Percentiles rank a stretch among this genome's conserved stretches.
These are phyloP conservation scores for Dicyrtomina minuta DNA, from an alignment of 2,888 invertebrate genomes.

Conservation along the genomic window DNA sequence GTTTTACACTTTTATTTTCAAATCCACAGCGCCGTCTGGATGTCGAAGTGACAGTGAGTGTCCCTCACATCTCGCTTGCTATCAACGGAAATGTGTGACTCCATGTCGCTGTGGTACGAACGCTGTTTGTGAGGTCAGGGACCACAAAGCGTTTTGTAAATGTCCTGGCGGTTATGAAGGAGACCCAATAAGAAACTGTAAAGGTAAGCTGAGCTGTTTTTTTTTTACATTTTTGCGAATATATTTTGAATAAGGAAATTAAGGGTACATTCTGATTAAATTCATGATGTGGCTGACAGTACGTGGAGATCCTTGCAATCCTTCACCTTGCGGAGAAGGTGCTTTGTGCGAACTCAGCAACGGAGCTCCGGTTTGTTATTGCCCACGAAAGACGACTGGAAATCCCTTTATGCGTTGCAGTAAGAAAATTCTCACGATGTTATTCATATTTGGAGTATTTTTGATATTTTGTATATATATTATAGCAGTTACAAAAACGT, in stretches of 20 bases:
- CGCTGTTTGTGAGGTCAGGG: constrained; percentile 79
- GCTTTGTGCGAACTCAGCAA: constrained; percentile 55
- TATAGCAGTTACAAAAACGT: background rate
- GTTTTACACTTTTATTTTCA: too few species aligned
- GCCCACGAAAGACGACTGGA: constrained; percentile 80
- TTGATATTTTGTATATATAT: background rate
- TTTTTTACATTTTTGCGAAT: too few species aligned
- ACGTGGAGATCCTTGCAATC: constrained; percentile 59
- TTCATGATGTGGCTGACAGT: constrained; percentile 1
- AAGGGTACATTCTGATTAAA: background rate
- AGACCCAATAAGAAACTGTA: constrained; percentile 60
- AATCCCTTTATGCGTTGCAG: constrained; percentile 88
- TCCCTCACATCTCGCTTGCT: constrained; percentile 70
- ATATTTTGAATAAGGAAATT: too few species aligned
- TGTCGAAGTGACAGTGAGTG: constrained; percentile 77
- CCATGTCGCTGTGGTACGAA: constrained; percentile 75
- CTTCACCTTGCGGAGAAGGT: constrained; percentile 48
- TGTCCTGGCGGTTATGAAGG: constrained; percentile 79
- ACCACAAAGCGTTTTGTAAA: constrained; percentile 71
- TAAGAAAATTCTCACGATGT: constrained; percentile 65
- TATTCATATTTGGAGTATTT: too few species aligned
- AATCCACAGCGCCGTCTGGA: constrained; percentile 67
- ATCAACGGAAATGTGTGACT: constrained; percentile 74
- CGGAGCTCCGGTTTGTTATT: constrained; percentile 72
- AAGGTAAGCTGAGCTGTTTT: constrained; percentile 69